Evolutionary conservation across 2,113 vertebrate species (phyloP).

Genomic region (Gymnobelideus leadbeateri): DNA sequence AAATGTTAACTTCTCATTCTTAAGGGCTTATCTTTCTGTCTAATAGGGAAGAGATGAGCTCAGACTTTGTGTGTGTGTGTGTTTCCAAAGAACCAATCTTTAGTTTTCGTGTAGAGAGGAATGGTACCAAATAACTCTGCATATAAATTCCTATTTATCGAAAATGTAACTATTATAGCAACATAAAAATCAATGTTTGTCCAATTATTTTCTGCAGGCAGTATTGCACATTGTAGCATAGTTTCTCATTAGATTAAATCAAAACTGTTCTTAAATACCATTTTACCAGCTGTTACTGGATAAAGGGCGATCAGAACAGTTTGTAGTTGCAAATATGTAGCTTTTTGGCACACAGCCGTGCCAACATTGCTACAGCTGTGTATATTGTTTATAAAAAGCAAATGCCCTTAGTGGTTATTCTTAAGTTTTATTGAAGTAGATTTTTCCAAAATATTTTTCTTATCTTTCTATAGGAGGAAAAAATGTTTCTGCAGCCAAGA

Average conservation of each 20-base stretch:
- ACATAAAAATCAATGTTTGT: slow-evolving; percentile 89
- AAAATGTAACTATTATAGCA: slow-evolving; percentile 86
- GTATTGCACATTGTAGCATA: slow-evolving; percentile 80
- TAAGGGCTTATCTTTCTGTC: slow-evolving; percentile 23
- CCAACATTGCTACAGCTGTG: slow-evolving; percentile 82
- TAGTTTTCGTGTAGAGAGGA: slow-evolving; percentile 61
- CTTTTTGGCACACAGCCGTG: slow-evolving; percentile 80
- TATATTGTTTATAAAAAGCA: slow-evolving; percentile 78
- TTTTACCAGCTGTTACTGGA: slow-evolving; percentile 87
- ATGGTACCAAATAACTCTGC: slow-evolving; percentile 79
- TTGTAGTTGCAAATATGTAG: slow-evolving; percentile 77
- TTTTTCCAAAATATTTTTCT: slow-evolving; percentile 53
- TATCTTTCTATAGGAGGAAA: slow-evolving; percentile 44
- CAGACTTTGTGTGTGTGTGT: slow-evolving; percentile 40
- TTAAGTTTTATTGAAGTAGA: slow-evolving; percentile 77
- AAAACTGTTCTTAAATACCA: slow-evolving; percentile 87
- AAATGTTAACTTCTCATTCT: slow-evolving; percentile 62
- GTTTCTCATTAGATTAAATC: slow-evolving; percentile 88
- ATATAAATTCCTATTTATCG: slow-evolving; percentile 86
- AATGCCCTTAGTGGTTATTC: slow-evolving; percentile 72
- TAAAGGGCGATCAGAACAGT: slow-evolving; percentile 82
- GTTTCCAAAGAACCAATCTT: slow-evolving; percentile 59
- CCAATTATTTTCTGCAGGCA: slow-evolving; percentile 86
- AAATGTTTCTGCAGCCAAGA: slow-evolving; percentile 43
- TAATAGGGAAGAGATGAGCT: neutral